Base-by-base conservation (phyloP, 2,797 vertebrate species). In the Fistularia commersonii region DNA sequence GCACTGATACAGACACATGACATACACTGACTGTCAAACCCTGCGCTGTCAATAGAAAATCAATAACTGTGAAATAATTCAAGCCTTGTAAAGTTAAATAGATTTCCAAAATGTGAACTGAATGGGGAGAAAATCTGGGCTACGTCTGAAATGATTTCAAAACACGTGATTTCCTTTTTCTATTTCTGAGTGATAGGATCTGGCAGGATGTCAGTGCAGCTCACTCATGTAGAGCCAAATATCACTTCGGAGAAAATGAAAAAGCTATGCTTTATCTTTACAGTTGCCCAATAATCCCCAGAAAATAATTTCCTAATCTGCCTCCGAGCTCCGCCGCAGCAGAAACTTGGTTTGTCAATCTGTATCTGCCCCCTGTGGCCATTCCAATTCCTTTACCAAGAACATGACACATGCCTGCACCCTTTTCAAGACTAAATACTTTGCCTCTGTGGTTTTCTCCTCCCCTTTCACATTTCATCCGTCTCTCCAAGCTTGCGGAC, bases 1-100 rank as follows among this genome's bases (percentile, higher is more conserved):
- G 87, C 81, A 89, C 81, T 83, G 77, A 58, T 76, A 85, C 80
- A 76, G 69, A 83, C 76, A 87, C 76, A 79, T 80, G 77, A 88
- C 83, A 64, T 46, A 88, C 77, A 80, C 64, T 73, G 53, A 81
- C 74, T 82, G 69, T 80, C 65, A 73, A 67, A 53, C 58, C 64
- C 82, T 85, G 57, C 40, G 6, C 51, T 77, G 41, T 63, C 60
- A 48, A n/a, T 67, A 45, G 61, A 8, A n/a, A 45, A 23, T 51
- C 42, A 58, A 6, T 43, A 12, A 6, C 72, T 70, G 8, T 55
- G 34, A 42, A 34, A 38, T 49, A 32, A 54, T 37, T 64, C 38
- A 69, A 12, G 50, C 32, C 41, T 57, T 39, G 4, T 23, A 23
- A 23, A 23, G 23, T 23, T 23, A 23, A 23, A 23, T 23, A 23